Evolutionary conservation across 2,113 vertebrate genomes (phyloP).

Genomic region (Phalacrocorax brasilianus): DNA sequence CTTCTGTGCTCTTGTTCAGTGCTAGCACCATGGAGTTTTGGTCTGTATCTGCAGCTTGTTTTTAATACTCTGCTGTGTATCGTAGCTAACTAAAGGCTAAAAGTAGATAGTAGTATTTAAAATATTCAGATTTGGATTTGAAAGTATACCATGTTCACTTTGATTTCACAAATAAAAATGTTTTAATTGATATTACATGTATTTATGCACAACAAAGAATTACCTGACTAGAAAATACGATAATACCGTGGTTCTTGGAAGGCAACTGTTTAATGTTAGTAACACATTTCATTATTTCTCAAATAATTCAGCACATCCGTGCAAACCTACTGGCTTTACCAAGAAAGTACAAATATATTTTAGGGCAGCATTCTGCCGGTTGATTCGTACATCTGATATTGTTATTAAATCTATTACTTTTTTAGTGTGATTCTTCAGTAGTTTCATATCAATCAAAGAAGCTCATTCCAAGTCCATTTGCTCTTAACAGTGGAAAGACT

Average conservation of each 20-base stretch:
- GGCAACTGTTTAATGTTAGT: not conserved
- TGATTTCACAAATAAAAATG: not conserved
- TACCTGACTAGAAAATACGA: not conserved
- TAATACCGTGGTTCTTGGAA: not conserved
- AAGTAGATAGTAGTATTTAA: not conserved
- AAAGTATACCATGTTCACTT: not conserved
- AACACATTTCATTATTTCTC: not conserved
- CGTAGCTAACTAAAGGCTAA: not conserved
- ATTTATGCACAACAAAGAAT: not conserved
- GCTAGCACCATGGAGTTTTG: not conserved
- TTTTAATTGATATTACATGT: not conserved
- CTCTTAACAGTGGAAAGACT: not conserved
- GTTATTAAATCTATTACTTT: slow-evolving; percentile 7
- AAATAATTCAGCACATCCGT: not conserved
- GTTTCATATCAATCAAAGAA: not conserved
- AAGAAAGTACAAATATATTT: not conserved
- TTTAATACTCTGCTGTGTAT: not conserved
- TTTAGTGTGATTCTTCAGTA: not conserved
- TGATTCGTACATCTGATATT: not conserved
- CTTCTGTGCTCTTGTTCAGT: not conserved
- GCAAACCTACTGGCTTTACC: not conserved
- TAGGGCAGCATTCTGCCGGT: not conserved
- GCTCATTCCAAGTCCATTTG: not conserved
- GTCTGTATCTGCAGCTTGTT: not conserved
- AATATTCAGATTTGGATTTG: not conserved